A percentile compares a stretch with the other conserved stretches of the same genome.
Evolutionary conservation across 1,140 invertebrate species (phyloP).

Genomic region (Diorhabda elongata): DNA sequence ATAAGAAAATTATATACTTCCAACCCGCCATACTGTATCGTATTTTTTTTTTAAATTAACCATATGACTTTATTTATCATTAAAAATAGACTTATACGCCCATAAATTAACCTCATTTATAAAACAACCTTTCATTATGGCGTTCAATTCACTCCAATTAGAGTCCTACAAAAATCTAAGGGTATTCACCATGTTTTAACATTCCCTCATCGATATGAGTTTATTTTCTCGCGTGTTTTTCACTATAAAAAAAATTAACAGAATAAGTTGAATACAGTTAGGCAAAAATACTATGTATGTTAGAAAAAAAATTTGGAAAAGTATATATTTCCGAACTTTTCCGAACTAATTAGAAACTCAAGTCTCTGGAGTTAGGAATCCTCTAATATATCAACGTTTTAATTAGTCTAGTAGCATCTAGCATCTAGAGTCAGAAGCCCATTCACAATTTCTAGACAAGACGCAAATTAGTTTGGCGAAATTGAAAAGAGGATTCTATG

Average conservation of each 20-base stretch:
- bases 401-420: constrained; percentile 15
- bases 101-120: background rate
- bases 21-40: background rate
- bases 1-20: constrained; percentile 1
- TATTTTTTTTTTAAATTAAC: background rate
- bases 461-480: constrained; percentile 14
- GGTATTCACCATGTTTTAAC: too few relatives aligned
- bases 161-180: too few relatives aligned
- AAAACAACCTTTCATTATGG: background rate
- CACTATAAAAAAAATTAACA: too few relatives aligned
- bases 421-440: background rate
- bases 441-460: constrained; percentile 11
- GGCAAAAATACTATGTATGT: too few relatives aligned
- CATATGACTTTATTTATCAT: constrained; percentile 1
- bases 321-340: too few relatives aligned
- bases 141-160: background rate
- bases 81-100: background rate
- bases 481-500: constrained; percentile 13
- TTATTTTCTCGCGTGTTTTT: too few relatives aligned
- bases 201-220: too few relatives aligned
- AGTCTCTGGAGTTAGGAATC: background rate
- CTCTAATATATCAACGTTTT: constrained; percentile 8
- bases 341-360: too few relatives aligned
- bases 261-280: too few relatives aligned
- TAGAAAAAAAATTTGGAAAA: too few relatives aligned